A percentile compares a stretch with the other conserved stretches of the same genome.
These are phyloP conservation scores for Periphyllus acericola DNA, from an alignment of 2,888 invertebrate species.

Conservation along the genomic window DNA sequence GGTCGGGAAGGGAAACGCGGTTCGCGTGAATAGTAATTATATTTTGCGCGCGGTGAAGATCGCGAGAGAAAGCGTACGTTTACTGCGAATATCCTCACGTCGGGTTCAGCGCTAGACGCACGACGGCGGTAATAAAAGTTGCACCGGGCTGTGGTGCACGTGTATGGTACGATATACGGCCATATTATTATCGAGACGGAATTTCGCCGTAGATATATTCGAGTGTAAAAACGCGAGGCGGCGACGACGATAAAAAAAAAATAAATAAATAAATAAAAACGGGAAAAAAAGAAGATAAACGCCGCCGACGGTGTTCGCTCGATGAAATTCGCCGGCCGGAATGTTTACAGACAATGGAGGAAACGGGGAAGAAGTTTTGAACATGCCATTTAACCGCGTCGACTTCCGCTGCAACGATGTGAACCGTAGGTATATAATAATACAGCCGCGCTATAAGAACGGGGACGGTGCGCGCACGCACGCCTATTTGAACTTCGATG, in stretches of 20 bases:
- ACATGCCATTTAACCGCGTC: constrained; percentile 31
- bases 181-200: not conserved
- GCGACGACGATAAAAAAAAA: not conserved
- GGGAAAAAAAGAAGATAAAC: not conserved
- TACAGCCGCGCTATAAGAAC: too few relatives aligned
- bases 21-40: too few relatives aligned
- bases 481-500: not conserved
- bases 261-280: not conserved
- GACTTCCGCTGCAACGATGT: not conserved
- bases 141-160: not conserved
- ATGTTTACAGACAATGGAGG: constrained; percentile 10
- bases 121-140: not conserved
- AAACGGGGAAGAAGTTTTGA: constrained; percentile 13
- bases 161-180: not conserved
- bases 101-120: not conserved
- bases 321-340: not conserved
- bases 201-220: not conserved
- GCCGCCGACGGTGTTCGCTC: not conserved
- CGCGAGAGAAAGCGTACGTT: too few relatives aligned
- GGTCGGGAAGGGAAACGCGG: too few relatives aligned
- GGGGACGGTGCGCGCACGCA: not conserved
- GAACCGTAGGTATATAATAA: not conserved
- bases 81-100: too few relatives aligned
- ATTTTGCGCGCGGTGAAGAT: too few relatives aligned
- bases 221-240: not conserved